phyloP scores from a whole-genome alignment of 2,797 vertebrate species.

The Darevskia mixta region DNA sequence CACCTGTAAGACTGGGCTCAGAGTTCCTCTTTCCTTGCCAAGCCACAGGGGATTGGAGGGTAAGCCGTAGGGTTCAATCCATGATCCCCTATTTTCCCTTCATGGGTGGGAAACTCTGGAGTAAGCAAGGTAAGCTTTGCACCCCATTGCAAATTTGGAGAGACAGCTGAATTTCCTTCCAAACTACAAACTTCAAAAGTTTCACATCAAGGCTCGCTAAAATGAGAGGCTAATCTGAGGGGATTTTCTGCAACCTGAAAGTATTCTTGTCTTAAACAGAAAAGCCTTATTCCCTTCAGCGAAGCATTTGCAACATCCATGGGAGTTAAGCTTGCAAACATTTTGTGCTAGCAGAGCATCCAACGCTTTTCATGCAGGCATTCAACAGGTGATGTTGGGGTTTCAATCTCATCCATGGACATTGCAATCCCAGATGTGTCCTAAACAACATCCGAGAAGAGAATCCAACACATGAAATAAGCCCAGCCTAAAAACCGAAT shows the following conservation, averaged over 20 bases:
- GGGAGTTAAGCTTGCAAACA: background rate
- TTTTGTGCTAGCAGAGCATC: background rate
- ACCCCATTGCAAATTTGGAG: background rate
- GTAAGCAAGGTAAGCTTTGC: background rate
- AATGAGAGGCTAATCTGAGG: constrained; percentile 13
- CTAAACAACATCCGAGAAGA: background rate
- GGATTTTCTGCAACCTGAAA: constrained; percentile 11
- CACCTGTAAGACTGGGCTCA: constrained; percentile 21
- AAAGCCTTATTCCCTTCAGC: background rate
- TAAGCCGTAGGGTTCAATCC: constrained; percentile 6
- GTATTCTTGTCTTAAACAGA: background rate
- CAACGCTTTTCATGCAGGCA: background rate
- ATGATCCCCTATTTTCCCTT: constrained; percentile 25
- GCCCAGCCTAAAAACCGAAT: background rate
- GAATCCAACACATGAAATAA: background rate
- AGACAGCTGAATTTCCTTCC: constrained; percentile 13
- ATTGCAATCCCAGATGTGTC: too few relatives aligned
- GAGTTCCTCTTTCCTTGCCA: constrained; percentile 19
- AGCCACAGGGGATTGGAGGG: constrained; percentile 9
- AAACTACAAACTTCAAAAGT: constrained; percentile 14
- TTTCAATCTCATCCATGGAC: background rate
- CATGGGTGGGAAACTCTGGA: constrained; percentile 26
- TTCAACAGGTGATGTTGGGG: background rate
- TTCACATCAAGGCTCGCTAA: background rate
- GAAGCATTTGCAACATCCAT: background rate